Evolutionary conservation across 2,113 vertebrate species (phyloP), one percentile per base, ranked within the genome.

Genomic region (Oenanthe melanoleuca): DNA sequence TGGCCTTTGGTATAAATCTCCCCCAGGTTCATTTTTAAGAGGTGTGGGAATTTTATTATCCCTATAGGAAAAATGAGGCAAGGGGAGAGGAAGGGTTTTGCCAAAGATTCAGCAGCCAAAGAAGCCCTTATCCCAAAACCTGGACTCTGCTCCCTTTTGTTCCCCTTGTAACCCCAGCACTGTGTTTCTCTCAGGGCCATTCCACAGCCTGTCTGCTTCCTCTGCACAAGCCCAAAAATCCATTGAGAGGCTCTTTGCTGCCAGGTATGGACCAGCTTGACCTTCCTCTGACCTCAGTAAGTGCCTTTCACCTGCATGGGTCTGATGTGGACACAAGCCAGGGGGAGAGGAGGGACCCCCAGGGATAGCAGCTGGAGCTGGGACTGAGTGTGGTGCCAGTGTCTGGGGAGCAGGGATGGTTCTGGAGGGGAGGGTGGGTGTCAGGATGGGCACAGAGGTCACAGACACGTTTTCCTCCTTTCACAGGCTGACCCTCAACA

Each of bases 231-330:
- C 98, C 33, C 98, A 97, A 94, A 99, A 98, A 94, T 97, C 98
- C 55, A 96, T 98, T 0, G 99, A 99, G 95, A 98, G 97, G 82
- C 97, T 99, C 74, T 99, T 99, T 96, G 97, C 98, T 84, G 98
- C 98, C 89, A 99, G 98, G 99, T 99, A 97, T 23, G 79, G 37
- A 5, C 63, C 85, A 79, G 28, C 56, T 70, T 0, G 0, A 33
- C 71, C 44, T 59, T 87, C 24, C 33, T 33, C 82, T 79, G 53
- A 18, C 31, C 23, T 55, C 16, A 33, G 60, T 15, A 55, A 29
- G 25, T n/a, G 28, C 33, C 44, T 67, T 70, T 24, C 57, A 42
- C 14, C 38, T 63, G 42, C 0, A 0, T 20, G 44, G 25, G 19
- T 78, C 42, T 1, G 4, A 44, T 11, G 33, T 18, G 25, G 50